These are phyloP conservation scores for Beris chalybata DNA, from an alignment of 2,888 invertebrate genomes.

Conservation along the genomic window DNA sequence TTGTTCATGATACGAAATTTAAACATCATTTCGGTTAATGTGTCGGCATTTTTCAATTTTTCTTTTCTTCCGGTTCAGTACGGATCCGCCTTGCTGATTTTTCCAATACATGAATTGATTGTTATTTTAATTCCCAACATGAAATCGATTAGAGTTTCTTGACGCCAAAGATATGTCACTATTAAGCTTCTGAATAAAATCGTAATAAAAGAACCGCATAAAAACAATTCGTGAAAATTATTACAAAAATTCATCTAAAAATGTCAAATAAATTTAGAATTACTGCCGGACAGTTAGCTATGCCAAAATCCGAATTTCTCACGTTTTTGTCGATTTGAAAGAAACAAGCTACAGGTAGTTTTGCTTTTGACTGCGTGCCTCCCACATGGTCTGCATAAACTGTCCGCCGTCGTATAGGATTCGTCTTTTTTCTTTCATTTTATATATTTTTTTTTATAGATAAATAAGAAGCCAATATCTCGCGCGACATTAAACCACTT, in stretches of 20 bases:
- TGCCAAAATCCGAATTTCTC: constrained; percentile 11
- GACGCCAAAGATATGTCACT: too few species aligned
- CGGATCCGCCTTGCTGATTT: too few species aligned
- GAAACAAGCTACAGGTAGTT: constrained; percentile 19
- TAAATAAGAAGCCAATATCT: constrained; percentile 17
- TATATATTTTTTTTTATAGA: constrained; percentile 11
- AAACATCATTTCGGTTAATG: too few species aligned
- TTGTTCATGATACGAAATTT: too few species aligned
- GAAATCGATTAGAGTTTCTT: too few species aligned
- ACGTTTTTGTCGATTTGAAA: background rate
- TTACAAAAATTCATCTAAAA: constrained; percentile 15
- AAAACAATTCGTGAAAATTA: background rate
- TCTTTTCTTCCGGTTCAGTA: too few species aligned
- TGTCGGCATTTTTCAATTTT: too few species aligned
- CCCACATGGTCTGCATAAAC: constrained; percentile 20
- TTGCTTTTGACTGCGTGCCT: constrained; percentile 21
- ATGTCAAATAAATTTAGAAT: constrained; percentile 26
- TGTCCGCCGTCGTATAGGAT: constrained; percentile 14
- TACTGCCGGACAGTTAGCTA: constrained; percentile 2
- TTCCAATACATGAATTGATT: too few species aligned
- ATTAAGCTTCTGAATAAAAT: too few species aligned
- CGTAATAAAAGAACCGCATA: background rate
- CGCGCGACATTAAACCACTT: constrained; percentile 27
- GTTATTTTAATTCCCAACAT: too few species aligned
- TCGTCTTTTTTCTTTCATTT: constrained; percentile 9